These are phyloP conservation scores for Callorhinus ursinus DNA, from an alignment of 2,113 vertebrate species.

Conservation along the genomic window DNA sequence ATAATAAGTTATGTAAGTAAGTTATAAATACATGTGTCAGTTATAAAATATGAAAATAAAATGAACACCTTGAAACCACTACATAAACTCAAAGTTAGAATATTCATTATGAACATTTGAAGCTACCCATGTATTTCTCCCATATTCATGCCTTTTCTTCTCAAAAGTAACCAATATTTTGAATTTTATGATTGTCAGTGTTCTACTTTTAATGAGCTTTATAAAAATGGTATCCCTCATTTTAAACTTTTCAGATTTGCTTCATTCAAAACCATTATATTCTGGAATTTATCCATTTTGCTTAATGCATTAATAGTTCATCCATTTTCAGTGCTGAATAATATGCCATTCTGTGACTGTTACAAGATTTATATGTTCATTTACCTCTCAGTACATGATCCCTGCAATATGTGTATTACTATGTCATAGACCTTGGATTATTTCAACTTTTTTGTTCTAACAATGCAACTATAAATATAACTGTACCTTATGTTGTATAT, in stretches of 20 bases:
- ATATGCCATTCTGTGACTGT: background rate
- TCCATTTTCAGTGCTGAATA: background rate
- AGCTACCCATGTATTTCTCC: background rate
- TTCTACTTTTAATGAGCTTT: background rate
- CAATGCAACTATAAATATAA: background rate
- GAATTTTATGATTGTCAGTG: background rate
- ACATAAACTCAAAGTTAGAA: background rate
- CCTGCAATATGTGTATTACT: background rate
- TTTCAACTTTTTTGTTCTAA: background rate
- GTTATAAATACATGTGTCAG: background rate
- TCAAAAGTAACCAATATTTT: background rate
- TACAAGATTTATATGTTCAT: background rate
- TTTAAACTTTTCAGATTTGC: background rate
- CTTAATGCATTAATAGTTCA: background rate
- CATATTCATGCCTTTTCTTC: background rate
- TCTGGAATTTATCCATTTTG: background rate
- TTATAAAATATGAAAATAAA: slow-evolving; percentile 18
- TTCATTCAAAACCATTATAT: background rate
- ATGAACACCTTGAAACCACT: background rate
- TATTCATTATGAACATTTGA: background rate
- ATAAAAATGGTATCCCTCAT: background rate
- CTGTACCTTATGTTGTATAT: background rate
- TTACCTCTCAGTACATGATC: background rate
- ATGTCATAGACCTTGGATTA: background rate
- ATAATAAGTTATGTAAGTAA: background rate